Evolutionary conservation across 2,113 vertebrate genomes (phyloP).

Genomic region (Tenrec ecaudatus): DNA sequence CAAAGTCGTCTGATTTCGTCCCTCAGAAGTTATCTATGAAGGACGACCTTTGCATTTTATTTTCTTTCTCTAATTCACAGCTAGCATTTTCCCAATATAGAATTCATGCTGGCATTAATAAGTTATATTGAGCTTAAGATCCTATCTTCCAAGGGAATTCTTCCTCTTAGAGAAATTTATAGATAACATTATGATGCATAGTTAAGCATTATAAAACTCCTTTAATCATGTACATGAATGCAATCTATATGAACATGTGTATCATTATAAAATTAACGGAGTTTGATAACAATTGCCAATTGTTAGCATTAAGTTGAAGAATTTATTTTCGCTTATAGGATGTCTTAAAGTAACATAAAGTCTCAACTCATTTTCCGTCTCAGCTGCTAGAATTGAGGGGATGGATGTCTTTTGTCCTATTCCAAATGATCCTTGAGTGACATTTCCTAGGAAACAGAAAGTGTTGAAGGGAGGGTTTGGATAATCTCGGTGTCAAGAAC

Average conservation of each 20-base stretch:
- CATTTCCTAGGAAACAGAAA: background rate
- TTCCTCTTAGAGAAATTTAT: background rate
- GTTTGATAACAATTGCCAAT: background rate
- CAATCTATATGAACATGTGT: background rate
- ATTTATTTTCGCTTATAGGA: background rate
- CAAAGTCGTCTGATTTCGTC: background rate
- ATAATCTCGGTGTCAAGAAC: background rate
- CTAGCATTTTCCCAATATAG: background rate
- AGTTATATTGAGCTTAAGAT: background rate
- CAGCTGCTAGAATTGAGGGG: background rate
- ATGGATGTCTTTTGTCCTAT: background rate
- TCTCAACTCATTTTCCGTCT: background rate
- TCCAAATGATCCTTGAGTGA: background rate
- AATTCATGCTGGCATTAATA: constrained; percentile 9
- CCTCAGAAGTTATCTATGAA: background rate
- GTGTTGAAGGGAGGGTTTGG: background rate
- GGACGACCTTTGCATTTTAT: constrained; percentile 25
- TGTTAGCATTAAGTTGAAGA: background rate
- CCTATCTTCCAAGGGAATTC: background rate
- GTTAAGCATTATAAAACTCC: background rate
- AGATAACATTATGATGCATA: background rate
- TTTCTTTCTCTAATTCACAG: background rate
- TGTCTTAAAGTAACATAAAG: too few relatives aligned
- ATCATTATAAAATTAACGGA: background rate
- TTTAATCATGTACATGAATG: background rate